Evolutionary conservation across 2,113 vertebrate species (phyloP).

Genomic region (Bujurquina vittata): DNA sequence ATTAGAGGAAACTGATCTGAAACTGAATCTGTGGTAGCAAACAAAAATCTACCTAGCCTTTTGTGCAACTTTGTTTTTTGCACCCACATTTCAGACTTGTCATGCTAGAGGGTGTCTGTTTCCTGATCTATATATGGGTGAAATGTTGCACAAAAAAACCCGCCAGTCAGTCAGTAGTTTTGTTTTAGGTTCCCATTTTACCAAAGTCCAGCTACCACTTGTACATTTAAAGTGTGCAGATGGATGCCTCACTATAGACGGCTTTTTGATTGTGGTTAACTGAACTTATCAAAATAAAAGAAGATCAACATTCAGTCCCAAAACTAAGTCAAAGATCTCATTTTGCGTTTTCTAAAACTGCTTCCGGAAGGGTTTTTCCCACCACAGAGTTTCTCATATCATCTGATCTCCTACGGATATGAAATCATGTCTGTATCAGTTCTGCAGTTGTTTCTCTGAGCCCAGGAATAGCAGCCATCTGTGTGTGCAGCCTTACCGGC

Average conservation of each 20-base stretch:
- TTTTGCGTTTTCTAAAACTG: not conserved
- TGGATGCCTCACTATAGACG: not conserved
- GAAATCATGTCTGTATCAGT: not conserved
- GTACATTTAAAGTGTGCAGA: not conserved
- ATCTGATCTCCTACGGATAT: not conserved
- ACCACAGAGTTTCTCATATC: not conserved
- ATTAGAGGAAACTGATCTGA: not conserved
- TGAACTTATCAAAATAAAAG: not conserved
- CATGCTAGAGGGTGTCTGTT: not conserved
- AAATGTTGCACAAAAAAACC: constrained; percentile 6
- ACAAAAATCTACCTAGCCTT: not conserved
- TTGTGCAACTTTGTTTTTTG: not conserved
- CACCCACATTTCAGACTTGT: not conserved
- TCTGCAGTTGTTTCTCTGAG: not conserved
- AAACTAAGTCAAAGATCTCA: not conserved
- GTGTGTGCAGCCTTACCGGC: not conserved
- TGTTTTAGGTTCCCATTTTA: not conserved
- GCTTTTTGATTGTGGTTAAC: not conserved
- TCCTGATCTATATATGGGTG: constrained; percentile 32
- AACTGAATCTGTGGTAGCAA: not conserved
- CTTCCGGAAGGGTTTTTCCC: not conserved
- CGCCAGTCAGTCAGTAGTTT: not conserved
- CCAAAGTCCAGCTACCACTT: too few relatives aligned
- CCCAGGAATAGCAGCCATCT: not conserved
- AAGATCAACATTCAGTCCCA: not conserved